Evolutionary conservation across 1,140 invertebrate species (phyloP).

Genomic region (Popillia japonica): DNA sequence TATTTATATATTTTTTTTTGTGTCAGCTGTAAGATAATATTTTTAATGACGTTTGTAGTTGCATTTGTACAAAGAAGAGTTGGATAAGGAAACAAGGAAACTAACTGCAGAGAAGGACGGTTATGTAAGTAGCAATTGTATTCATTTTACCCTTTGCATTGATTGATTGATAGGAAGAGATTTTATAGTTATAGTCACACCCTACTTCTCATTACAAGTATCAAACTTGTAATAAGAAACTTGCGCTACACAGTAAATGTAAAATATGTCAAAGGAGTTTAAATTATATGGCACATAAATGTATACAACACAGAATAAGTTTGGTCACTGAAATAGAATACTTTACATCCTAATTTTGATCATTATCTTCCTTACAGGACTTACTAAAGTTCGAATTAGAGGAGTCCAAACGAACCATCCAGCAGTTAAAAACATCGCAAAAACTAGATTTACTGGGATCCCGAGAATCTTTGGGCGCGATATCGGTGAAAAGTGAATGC

Average conservation of each 20-base stretch:
- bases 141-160: conserved; percentile 25
- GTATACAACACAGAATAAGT: too few relatives aligned
- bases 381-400: background rate
- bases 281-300: too few relatives aligned
- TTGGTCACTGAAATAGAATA: too few relatives aligned
- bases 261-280: too few relatives aligned
- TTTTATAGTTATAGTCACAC: too few relatives aligned
- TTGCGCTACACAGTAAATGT: too few relatives aligned
- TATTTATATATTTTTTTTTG: conserved; percentile 53
- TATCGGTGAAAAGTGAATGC: conserved; percentile 28
- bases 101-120: conserved; percentile 45
- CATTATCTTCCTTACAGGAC: background rate
- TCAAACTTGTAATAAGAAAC: too few relatives aligned
- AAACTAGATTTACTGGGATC: background rate
- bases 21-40: background rate
- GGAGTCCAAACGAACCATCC: conserved; percentile 7
- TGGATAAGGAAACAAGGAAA: conserved; percentile 61
- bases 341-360: background rate
- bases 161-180: too few relatives aligned
- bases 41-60: conserved; percentile 53
- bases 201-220: too few relatives aligned
- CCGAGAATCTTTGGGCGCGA: background rate
- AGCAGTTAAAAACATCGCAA: background rate
- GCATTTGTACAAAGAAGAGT: conserved; percentile 60
- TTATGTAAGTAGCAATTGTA: conserved; percentile 38